A percentile compares a stretch with the other conserved stretches of the same genome.
Evolutionary conservation across 2,113 vertebrate genomes (phyloP).

Genomic region (Gallinago media): DNA sequence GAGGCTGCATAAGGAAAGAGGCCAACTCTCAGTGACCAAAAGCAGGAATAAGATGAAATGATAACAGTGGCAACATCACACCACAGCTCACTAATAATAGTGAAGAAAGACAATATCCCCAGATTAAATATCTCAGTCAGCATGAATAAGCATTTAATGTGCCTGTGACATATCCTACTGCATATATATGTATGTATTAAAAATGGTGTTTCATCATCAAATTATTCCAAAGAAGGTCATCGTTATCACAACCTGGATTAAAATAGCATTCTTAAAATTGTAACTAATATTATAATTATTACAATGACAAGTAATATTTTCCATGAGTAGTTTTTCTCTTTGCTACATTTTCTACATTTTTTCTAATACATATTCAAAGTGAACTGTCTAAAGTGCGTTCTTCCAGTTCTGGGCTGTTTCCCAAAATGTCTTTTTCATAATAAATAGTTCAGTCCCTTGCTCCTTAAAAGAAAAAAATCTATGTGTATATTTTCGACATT

Average conservation of each 20-base stretch:
- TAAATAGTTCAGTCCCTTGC: background rate
- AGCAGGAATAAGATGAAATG: slow-evolving; percentile 34
- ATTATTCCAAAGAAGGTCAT: background rate
- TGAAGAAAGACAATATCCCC: slow-evolving; percentile 14
- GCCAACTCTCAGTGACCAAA: background rate
- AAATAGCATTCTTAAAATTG: background rate
- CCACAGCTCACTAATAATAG: slow-evolving; percentile 25
- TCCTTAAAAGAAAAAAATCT: background rate
- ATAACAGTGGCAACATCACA: slow-evolving; percentile 13
- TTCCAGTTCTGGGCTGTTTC: background rate
- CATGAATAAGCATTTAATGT: slow-evolving; percentile 47
- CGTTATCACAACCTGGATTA: fast-evolving
- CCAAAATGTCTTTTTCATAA: background rate
- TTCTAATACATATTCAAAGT: background rate
- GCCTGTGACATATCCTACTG: background rate
- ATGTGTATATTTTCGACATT: background rate
- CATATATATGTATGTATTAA: background rate
- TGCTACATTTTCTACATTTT: background rate
- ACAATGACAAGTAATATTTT: background rate
- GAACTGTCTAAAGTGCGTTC: background rate
- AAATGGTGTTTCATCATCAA: background rate
- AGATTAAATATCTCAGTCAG: slow-evolving; percentile 18
- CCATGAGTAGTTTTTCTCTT: background rate
- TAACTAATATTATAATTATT: background rate
- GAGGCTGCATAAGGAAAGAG: slow-evolving; percentile 11